Evolutionary conservation across 2,888 invertebrate species (phyloP), one percentile per base, ranked within the genome.

Genomic region (Leptopilina drosophilae): DNA sequence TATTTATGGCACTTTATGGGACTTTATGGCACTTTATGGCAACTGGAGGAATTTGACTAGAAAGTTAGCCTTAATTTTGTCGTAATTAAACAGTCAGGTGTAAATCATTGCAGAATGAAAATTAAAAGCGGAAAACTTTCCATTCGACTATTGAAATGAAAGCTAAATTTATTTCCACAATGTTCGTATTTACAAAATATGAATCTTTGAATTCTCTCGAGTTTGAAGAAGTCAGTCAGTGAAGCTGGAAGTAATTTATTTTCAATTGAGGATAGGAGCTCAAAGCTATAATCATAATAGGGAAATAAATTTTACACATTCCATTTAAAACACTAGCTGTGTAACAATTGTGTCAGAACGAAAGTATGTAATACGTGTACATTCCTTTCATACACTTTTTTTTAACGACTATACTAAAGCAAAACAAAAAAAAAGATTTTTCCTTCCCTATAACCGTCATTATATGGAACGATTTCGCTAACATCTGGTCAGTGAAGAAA

Each of bases 401-500:
- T 33, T 26, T 42, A 42, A n/a, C 14, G 12, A 40, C 33, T 33
- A 73, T 56, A n/a, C n/a, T 15, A 26, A 49, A 26, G 26, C 26
- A 33, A 7, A 3, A 1, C 7, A 33, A 9, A 53, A 14, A 69
- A 14, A 9, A 56, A 26, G n/a, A 56, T 20, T 20, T 62, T 62
- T 20, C 20, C 42, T 6, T 73, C 14, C 42, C 42, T 42, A 33
- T 33, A 11, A 14, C 14, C 6, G 3, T 33, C 53, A 33, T 53
- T 56, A 73, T 73, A 73, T 73, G 33, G 73, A 73, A 73, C 73
- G 56, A 73, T 73, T 73, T 73, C 56, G n/a, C 73, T 73, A 33
- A 26, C 53, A 73, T 73, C 56, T 56, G 56, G 20, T 7, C 11
- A 40, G 53, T 73, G 53, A 73, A 73, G 56, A 56, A 73, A 33